phyloP scores from a whole-genome alignment of 2,888 invertebrate species.

The Synanthedon tipuliformis region DNA sequence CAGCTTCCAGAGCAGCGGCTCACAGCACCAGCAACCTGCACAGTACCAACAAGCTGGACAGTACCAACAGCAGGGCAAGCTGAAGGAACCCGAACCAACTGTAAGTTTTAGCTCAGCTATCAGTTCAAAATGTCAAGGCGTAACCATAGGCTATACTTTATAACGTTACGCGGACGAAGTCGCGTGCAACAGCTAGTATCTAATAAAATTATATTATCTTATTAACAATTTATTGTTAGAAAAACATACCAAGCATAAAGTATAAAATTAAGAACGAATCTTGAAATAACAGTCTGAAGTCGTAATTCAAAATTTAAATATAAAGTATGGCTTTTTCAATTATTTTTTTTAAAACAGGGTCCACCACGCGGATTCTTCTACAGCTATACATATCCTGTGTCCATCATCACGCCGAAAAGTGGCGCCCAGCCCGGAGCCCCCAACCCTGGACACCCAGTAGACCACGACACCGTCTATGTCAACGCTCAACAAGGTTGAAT shows the following conservation, averaged over 20 bases:
- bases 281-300: no score
- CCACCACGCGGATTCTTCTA: slow-evolving; percentile 81
- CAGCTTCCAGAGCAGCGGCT: slow-evolving; percentile 4
- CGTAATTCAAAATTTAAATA: background rate
- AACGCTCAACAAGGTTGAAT: slow-evolving; percentile 12
- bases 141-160: no score
- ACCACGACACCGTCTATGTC: slow-evolving; percentile 34
- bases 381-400: slow-evolving; percentile 77
- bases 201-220: no score
- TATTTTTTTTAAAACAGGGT: slow-evolving; percentile 30
- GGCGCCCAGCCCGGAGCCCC: slow-evolving; percentile 18
- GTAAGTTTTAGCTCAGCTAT: slow-evolving; percentile 24
- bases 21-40: slow-evolving; percentile 6
- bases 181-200: no score
- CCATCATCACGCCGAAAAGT: slow-evolving; percentile 46
- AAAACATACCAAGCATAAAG: no score
- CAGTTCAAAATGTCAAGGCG: no score
- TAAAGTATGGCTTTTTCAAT: slow-evolving; percentile 2
- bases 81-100: slow-evolving; percentile 48
- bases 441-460: slow-evolving; percentile 29
- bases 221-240: no score
- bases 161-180: no score
- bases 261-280: no score
- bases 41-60: slow-evolving; percentile 9
- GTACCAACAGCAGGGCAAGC: slow-evolving; percentile 9